Percentiles rank a stretch among this genome's conserved stretches.
phyloP scores from a whole-genome alignment of 2,113 vertebrate species.

The Nycticebus coucang region DNA sequence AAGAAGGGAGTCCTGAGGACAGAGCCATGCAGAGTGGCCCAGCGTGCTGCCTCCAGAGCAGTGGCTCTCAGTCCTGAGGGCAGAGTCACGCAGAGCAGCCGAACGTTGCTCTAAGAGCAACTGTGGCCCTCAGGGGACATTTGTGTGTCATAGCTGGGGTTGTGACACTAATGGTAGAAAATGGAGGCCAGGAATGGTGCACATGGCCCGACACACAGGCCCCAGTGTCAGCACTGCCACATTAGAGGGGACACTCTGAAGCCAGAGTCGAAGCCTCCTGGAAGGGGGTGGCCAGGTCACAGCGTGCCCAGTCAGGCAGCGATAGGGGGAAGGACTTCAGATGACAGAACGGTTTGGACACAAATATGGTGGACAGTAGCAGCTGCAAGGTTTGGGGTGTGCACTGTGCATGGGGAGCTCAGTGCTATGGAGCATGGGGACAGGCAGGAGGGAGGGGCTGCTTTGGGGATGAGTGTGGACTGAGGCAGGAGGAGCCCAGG shows the following conservation, averaged over 20 bases:
- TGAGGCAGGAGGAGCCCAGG: too few relatives aligned
- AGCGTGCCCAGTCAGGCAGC: neutral
- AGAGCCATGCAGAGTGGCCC: neutral
- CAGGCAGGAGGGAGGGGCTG: neutral
- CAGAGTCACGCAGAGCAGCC: too few relatives aligned
- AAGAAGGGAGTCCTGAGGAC: neutral
- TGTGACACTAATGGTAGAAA: neutral
- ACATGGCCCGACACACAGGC: rapidly evolving
- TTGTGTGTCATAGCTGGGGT: neutral
- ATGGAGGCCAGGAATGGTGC: neutral
- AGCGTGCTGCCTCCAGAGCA: neutral
- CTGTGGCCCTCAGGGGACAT: neutral
- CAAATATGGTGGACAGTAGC: neutral
- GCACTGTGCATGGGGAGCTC: too few relatives aligned
- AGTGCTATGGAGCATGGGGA: neutral
- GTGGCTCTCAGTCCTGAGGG: neutral
- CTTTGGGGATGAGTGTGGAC: neutral
- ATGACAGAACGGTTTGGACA: neutral
- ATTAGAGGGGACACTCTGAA: neutral
- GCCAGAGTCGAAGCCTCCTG: neutral
- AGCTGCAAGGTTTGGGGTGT: neutral
- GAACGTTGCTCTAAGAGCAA: neutral
- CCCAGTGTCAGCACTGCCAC: neutral
- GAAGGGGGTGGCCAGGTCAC: neutral
- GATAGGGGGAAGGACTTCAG: neutral